phyloP scores from a whole-genome alignment of 2,113 vertebrate species.

The Chaenogobius annularis region DNA sequence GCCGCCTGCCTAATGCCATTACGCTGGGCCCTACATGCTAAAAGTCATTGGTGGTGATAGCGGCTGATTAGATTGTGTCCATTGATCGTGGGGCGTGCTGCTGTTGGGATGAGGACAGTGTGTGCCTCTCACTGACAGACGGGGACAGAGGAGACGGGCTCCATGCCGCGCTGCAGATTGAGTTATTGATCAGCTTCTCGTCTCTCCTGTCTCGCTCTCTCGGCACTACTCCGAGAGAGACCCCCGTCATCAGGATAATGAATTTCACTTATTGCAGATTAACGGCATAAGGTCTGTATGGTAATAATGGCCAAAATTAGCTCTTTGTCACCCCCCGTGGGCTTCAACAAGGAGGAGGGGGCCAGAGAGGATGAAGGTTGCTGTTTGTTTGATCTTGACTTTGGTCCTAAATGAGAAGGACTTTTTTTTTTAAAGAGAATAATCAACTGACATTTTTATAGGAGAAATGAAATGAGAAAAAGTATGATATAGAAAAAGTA shows the following conservation, averaged over 20 bases:
- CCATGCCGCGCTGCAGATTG: slow-evolving; percentile 72
- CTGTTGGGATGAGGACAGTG: slow-evolving; percentile 54
- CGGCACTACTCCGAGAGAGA: slow-evolving; percentile 54
- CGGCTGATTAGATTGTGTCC: slow-evolving; percentile 76
- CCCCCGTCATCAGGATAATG: slow-evolving; percentile 71
- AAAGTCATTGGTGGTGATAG: slow-evolving; percentile 73
- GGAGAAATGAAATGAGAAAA: neutral
- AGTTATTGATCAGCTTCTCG: slow-evolving; percentile 74
- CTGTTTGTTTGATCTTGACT: slow-evolving; percentile 34
- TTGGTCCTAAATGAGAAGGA: slow-evolving; percentile 4
- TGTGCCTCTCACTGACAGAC: slow-evolving; percentile 55
- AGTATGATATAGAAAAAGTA: no score
- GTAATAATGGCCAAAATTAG: slow-evolving; percentile 71
- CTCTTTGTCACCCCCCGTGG: slow-evolving; percentile 70
- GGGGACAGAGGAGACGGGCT: slow-evolving; percentile 65
- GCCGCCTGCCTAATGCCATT: slow-evolving; percentile 66
- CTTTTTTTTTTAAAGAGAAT: neutral
- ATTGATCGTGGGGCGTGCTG: slow-evolving; percentile 70
- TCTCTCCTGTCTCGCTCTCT: slow-evolving; percentile 51
- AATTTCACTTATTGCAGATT: slow-evolving; percentile 76
- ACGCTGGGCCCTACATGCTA: slow-evolving; percentile 60
- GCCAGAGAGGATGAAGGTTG: slow-evolving; percentile 40
- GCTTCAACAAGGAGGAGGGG: slow-evolving; percentile 46
- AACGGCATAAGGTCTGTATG: slow-evolving; percentile 67
- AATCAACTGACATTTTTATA: neutral